Base-by-base conservation (phyloP, 1,140 invertebrate species). In the Sycophila sp. region DNA sequence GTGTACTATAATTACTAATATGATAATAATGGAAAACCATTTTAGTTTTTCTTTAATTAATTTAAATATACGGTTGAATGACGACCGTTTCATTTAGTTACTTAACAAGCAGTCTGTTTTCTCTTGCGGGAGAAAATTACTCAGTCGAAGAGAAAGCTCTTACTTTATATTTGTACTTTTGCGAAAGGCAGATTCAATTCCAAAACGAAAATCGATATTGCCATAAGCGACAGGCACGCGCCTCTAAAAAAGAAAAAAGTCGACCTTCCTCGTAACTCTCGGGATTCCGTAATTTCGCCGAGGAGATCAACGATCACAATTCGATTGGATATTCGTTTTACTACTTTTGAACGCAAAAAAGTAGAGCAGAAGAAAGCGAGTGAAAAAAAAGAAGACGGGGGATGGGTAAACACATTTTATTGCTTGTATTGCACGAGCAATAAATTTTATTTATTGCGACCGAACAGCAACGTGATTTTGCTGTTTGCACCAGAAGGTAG, bases 191-290 rank as follows among this genome's bases (percentile, higher is more conserved):
- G 26, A 53, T 53, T 53, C 24, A 53, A 53, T 53, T 30, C 15
- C 26, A 53, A 30, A 53, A 53, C 49, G 49, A 53, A 30, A 53
- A 53, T 30, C 49, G 26, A 53, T 53, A 53, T 30, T 5, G 26
- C 45, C 45, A 49, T 49, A 22, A 24, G 5, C 45, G n/a, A 49
- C 45, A 45, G 45, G 17, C 5, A 49, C 24, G 5, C 45, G n/a
- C n/a, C n/a, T n/a, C n/a, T n/a, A 42, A 42, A 42, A n/a, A 42
- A 42, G n/a, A 15, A 42, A 15, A 42, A 42, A 42, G 3, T 4
- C 5, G 45, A 22, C 17, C 4, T 49, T 49, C 19, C 6, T 30
- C 24, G 49, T 15, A 53, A 53, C 26, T 30, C 17, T 30, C 22
- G 5, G 15, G 7, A 42, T 4, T 42, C n/a, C 15, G 40, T 4